Evolutionary conservation across 2,113 vertebrate genomes (phyloP).

Genomic region (Rhinolophus sinicus): DNA sequence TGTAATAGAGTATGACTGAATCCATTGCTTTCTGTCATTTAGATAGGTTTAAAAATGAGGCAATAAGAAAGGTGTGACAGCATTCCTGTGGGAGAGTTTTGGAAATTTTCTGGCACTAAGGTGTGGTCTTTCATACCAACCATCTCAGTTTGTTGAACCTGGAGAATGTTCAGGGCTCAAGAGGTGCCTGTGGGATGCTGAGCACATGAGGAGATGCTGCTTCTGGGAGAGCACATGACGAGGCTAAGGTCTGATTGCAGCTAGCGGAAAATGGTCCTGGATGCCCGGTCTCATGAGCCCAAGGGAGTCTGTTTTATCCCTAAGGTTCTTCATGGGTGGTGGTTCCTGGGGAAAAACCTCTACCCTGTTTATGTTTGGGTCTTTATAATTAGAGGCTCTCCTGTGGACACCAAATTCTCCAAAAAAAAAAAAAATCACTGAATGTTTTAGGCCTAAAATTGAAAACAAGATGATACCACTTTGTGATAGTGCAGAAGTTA

Average conservation of each 20-base stretch:
- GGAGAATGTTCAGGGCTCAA: not conserved
- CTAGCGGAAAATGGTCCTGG: fast-evolving
- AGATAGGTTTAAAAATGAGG: not conserved
- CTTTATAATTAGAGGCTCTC: not conserved
- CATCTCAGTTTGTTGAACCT: not conserved
- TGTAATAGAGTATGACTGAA: not conserved
- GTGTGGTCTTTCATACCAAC: not conserved
- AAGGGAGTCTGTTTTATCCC: too few species aligned
- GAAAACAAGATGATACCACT: not conserved
- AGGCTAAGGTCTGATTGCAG: not conserved
- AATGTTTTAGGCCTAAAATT: not conserved
- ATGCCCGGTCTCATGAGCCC: fast-evolving
- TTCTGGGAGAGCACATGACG: too few species aligned
- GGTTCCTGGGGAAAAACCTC: not conserved
- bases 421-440: not conserved
- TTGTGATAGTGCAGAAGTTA: not conserved
- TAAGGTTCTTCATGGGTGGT: fast-evolving
- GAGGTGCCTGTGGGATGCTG: not conserved
- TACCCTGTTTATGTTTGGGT: not conserved
- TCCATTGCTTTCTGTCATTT: not conserved
- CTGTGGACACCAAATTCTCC: not conserved
- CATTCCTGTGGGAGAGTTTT: not conserved
- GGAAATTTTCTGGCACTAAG: not conserved
- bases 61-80: not conserved
- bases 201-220: too few species aligned